Evolutionary conservation across 2,797 vertebrate species (phyloP).

Genomic region (Ptychadena robeensis): DNA sequence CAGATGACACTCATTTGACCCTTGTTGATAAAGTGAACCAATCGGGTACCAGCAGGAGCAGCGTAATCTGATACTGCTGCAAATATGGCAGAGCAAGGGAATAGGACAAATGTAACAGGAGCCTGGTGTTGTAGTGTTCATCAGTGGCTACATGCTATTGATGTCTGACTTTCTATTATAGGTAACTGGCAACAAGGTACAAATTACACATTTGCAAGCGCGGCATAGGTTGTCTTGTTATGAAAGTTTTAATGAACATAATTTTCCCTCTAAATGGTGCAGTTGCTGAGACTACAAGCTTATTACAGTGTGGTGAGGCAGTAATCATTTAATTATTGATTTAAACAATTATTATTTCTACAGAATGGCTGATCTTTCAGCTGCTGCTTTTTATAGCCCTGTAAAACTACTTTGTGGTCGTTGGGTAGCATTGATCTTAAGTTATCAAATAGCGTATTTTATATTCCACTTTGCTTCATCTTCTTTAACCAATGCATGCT

Average conservation of each 20-base stretch:
- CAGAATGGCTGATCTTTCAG: slow-evolving; percentile 3
- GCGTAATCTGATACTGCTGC: slow-evolving; percentile 45
- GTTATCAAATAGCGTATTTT: slow-evolving; percentile 4
- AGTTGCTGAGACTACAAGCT: neutral
- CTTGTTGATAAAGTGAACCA: slow-evolving; percentile 26
- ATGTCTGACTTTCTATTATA: slow-evolving; percentile 1
- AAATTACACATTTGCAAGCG: slow-evolving; percentile 11
- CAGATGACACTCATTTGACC: slow-evolving; percentile 22
- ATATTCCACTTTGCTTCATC: neutral
- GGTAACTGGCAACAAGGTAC: slow-evolving; percentile 6
- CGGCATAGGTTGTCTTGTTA: neutral
- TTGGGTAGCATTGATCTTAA: slow-evolving; percentile 17
- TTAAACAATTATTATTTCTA: slow-evolving; percentile 17
- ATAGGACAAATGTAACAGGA: neutral
- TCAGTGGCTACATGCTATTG: slow-evolving; percentile 3
- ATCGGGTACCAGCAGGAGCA: slow-evolving; percentile 13
- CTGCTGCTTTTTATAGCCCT: slow-evolving; percentile 27
- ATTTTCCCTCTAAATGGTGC: neutral
- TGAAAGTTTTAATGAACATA: neutral
- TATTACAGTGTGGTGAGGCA: slow-evolving; percentile 9
- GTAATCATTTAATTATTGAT: slow-evolving; percentile 11
- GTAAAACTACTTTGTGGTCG: slow-evolving; percentile 3
- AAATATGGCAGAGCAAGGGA: slow-evolving; percentile 41
- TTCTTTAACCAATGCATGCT: neutral
- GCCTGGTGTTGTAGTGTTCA: neutral